phyloP scores from a whole-genome alignment of 2,113 vertebrate genomes.

The Triplophysa tibetana region DNA sequence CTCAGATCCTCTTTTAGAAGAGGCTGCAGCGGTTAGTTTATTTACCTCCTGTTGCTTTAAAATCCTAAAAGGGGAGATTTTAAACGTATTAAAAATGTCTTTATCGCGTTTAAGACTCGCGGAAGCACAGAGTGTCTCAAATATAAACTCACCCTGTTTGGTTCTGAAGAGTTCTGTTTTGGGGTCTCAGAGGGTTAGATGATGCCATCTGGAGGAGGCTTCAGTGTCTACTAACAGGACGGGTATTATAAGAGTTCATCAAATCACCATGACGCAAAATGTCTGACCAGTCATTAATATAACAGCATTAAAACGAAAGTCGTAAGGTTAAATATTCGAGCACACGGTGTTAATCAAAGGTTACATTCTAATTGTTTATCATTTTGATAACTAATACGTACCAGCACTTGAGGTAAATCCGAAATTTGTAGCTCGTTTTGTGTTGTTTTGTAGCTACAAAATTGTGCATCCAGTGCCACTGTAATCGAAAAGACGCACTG shows the following conservation, averaged over 20 bases:
- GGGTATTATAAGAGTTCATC: background rate
- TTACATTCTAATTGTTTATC: too few species aligned
- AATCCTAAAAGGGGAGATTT: background rate
- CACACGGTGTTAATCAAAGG: too few species aligned
- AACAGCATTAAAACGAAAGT: background rate
- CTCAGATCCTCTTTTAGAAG: conserved; percentile 56
- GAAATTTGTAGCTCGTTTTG: background rate
- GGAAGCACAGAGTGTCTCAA: too few species aligned
- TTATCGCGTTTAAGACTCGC: too few species aligned
- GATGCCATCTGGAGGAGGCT: conserved; percentile 38
- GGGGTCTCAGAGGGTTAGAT: conserved; percentile 32
- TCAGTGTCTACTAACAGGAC: background rate
- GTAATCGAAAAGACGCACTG: background rate
- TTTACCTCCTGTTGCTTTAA: conserved; percentile 64
- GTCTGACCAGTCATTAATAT: background rate
- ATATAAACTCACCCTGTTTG: conserved; percentile 60
- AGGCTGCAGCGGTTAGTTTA: conserved; percentile 31
- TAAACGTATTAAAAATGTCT: too few species aligned
- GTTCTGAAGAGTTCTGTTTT: conserved; percentile 60
- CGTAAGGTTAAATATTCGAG: background rate
- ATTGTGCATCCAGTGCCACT: background rate
- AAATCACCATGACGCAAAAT: background rate
- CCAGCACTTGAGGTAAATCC: background rate
- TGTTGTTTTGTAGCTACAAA: background rate
- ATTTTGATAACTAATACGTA: background rate